Evolutionary conservation across 2,888 invertebrate species (phyloP), one percentile per base, ranked within the genome.

Genomic region (Lysandra coridon): DNA sequence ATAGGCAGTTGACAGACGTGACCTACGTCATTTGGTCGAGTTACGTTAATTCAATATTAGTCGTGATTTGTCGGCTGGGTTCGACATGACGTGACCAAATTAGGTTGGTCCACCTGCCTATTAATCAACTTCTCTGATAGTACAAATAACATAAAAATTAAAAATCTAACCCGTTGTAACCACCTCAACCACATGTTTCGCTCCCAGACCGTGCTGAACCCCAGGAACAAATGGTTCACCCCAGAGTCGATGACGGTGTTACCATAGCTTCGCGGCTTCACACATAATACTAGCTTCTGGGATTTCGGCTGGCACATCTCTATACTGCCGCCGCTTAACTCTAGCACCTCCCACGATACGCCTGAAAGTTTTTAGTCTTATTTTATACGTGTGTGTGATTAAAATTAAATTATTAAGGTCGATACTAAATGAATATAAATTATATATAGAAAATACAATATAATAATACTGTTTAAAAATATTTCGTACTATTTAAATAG

Each of bases 191-290:
- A 96, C 85, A 96, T 92, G 83, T 96, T 96, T 84, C 96, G 92
- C 85, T 96, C 96, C 96, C 96, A 96, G 81, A 95, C 92, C 73
- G 96, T 95, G 83, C 95, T 95, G 88, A 96, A 96, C 78, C 96
- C 96, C 2, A 96, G 92, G 85, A 96, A 96, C 75, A 96, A 90
- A 84, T 96, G 96, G 84, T 95, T 94, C 81, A 88, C 84, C 73
- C 86, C 86, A 80, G 87, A 86, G 80, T 92, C 93, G 80, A 89
- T 87, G 62, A 86, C 83, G 81, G 84, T 84, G 86, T 89, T 93
- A 80, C 90, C 89, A 84, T 90, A 91, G 83, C 88, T 87, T 88
- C 91, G 90, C 17, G 93, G 94, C 83, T 93, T 94, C 80, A 93
- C 89, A 85, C 92, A 92, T 79, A 95, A 86, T 75, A 93, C 93